Percentiles rank a stretch among this genome's conserved stretches.
Conservation (phyloP, 1,140 invertebrate genomes). For the Drosophila pseudoobscura region DNA sequence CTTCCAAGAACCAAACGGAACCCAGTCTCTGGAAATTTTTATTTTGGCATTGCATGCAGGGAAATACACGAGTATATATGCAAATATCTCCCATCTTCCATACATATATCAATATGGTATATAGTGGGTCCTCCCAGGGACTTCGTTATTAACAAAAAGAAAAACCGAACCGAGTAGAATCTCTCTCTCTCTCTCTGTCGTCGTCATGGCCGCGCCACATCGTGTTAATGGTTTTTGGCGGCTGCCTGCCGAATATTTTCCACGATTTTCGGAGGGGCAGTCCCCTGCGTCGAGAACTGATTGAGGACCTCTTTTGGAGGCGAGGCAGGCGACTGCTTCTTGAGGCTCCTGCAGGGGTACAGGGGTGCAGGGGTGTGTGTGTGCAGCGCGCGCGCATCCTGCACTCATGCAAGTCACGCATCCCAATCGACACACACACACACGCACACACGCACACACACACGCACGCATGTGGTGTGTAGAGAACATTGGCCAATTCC, state of each 20-base stretch:
- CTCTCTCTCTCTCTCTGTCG: too few species aligned
- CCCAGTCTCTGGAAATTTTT: too few species aligned
- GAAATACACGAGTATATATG: too few species aligned
- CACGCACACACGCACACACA: constrained; percentile 4
- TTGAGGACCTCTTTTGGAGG: background rate
- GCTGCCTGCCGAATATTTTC: constrained; percentile 48
- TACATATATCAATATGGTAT: too few species aligned
- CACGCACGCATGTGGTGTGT: background rate
- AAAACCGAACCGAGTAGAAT: too few species aligned
- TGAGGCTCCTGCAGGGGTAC: constrained; percentile 2
- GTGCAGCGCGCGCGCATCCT: constrained; percentile 40
- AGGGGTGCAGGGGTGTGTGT: constrained; percentile 14
- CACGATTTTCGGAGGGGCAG: constrained; percentile 36
- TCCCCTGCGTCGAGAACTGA: background rate
- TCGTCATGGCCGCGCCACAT: background rate
- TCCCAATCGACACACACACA: constrained; percentile 14
- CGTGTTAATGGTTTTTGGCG: constrained; percentile 19
- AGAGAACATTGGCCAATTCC: too few species aligned
- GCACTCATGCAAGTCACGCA: background rate
- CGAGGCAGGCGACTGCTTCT: background rate
- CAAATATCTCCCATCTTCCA: too few species aligned
- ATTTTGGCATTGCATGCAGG: too few species aligned
- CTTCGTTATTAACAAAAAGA: too few species aligned
- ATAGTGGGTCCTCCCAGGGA: too few species aligned
- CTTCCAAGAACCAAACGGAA: too few species aligned